Base-by-base conservation (phyloP, 2,888 invertebrate species). In the Campaea margaritaria region DNA sequence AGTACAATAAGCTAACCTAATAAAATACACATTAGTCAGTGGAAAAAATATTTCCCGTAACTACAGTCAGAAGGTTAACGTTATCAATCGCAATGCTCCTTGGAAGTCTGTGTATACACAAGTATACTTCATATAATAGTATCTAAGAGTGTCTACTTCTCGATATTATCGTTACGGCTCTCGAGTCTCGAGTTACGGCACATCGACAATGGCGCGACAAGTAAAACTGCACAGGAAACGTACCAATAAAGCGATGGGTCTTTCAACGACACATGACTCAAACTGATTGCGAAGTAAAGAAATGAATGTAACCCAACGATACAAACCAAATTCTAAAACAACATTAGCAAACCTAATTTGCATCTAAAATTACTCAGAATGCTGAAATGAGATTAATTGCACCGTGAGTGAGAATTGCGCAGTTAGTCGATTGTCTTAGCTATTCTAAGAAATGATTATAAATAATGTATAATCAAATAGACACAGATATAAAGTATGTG, bases 181-280 rank as follows among this genome's bases (percentile, higher is more conserved):
- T 85, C 79, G 21, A 21, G 21, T 21, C 21, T 5, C 21, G 51
- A 58, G 67, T 86, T 84, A 81, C 84, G 55, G 74, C 70, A 69
- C 76, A 64, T 63, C 65, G 75, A 78, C 53, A 21, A 5, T 5
- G 21, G 21, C 21, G 21, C 21, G 57, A 64, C 58, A 69, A 60
- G 53, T 59, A 10, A 65, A 71, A 75, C 75, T 72, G 73, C 69
- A 74, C 78, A 83, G 80, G 81, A 83, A 83, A 76, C 64, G 68
- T 60, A 66, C 59, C 58, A 73, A 70, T 67, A 74, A 68, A 71
- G 47, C 51, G 15, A 15, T 58, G 69, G 73, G 70, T 71, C 31
- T 31, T 9, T 36, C n/a, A n/a, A 21, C 53, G 10, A 28, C 15
- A 48, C 46, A 0, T 15, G 11, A 28, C 46, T 34, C 50, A 41